phyloP scores from a whole-genome alignment of 2,888 invertebrate species.

The Limenitis camilla region DNA sequence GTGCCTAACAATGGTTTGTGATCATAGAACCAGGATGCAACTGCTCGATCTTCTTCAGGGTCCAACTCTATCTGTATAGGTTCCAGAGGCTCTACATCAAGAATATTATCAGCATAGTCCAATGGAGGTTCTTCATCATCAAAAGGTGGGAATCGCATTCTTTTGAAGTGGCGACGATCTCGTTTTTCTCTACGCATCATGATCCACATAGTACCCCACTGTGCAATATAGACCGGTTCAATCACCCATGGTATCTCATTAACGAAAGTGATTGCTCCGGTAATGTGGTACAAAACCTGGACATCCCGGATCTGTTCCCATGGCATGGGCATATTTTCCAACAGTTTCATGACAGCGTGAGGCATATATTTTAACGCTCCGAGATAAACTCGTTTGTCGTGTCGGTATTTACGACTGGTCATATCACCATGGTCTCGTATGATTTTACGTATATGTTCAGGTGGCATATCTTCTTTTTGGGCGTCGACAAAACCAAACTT shows the following conservation, averaged over 20 bases:
- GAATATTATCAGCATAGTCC: slow-evolving; percentile 98
- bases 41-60: slow-evolving; percentile 91
- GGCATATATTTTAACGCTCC: slow-evolving; percentile 99
- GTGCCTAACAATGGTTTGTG: slow-evolving; percentile 96
- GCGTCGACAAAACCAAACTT: slow-evolving; percentile 99
- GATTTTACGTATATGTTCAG: slow-evolving; percentile 98
- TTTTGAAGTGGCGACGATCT: slow-evolving; percentile 98
- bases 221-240: slow-evolving; percentile 99
- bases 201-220: slow-evolving; percentile 99
- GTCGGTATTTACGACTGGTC: slow-evolving; percentile 98
- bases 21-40: slow-evolving; percentile 99
- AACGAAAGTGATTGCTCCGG: slow-evolving; percentile 99
- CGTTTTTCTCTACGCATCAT: slow-evolving; percentile 99
- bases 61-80: slow-evolving; percentile 99
- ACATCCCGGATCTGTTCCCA: slow-evolving; percentile 99
- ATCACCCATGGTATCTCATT: slow-evolving; percentile 99
- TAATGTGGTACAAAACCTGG: slow-evolving; percentile 97
- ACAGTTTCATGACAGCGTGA: slow-evolving; percentile 97
- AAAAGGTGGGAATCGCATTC: slow-evolving; percentile 99
- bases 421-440: slow-evolving; percentile 99
- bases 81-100: slow-evolving; percentile 99
- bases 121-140: slow-evolving; percentile 99
- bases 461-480: slow-evolving; percentile 99
- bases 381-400: slow-evolving; percentile 98
- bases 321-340: slow-evolving; percentile 99